Base-by-base conservation (phyloP, 1,140 invertebrate species). In the Delia radicum region DNA sequence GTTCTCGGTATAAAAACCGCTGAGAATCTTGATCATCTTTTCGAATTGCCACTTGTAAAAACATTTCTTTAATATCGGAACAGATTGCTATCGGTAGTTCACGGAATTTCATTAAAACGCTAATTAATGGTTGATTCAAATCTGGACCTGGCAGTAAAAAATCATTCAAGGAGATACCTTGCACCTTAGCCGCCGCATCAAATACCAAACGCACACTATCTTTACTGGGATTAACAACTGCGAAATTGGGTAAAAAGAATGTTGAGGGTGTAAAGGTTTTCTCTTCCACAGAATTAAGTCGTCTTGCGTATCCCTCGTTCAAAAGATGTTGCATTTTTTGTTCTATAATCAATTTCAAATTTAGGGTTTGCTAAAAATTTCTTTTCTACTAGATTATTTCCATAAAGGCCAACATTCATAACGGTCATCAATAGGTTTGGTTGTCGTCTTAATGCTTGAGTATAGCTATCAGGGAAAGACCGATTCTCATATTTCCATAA, bases 1-100 rank as follows among this genome's bases (percentile, higher is more conserved):
- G 28, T 0, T 78, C 80, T 13, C 83, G 28, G 81, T 80, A 84
- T 31, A 86, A 73, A 65, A 84, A 86, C 4, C 78, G 73, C 63
- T 85, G 81, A 1, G 75, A 76, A 10, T 77, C 62, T 29, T 78
- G 76, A 33, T 84, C 81, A 46, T 79, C 76, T 4, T 65, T 0
- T 21, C 77, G n/a, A 7, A 87, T 79, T 31, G 8, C 77, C 55
- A 48, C 65, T 62, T 37, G 63, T 21, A 48, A 27, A 27, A 87
- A 87, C 85, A 87, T 87, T 12, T 87, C 86, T 7, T 71, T 21
- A 2, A 87, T 86, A 72, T 85, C 80, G 4, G 75, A 78, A 18
- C 28, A 73, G 8, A 83, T 62, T 2, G 80, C 81, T 2, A 80
- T 31, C 12, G 29, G n/a, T 2, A 74, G 62, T 31, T 79, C 55